phyloP scores from a whole-genome alignment of 2,888 invertebrate species.

The Camponotus fellah region DNA sequence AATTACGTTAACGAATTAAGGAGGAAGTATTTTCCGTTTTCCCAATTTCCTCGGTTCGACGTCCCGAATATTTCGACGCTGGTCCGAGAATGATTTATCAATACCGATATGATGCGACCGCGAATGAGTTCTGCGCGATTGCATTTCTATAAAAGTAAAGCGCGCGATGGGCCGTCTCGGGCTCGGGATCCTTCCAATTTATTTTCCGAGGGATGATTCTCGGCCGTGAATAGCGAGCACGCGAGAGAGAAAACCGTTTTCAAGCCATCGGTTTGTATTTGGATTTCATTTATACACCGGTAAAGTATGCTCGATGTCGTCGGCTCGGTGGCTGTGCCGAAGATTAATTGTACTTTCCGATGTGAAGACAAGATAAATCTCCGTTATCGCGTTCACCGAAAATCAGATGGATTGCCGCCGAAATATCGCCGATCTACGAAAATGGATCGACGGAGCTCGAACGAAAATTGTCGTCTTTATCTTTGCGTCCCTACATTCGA shows the following conservation, averaged over 20 bases:
- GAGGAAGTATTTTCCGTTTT: neutral
- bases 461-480: constrained; percentile 12
- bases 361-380: constrained; percentile 54
- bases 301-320: constrained; percentile 28
- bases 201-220: constrained; percentile 39
- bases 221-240: constrained; percentile 5
- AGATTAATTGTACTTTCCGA: constrained; percentile 45
- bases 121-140: constrained; percentile 42
- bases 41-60: constrained; percentile 10
- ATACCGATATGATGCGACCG: constrained; percentile 2
- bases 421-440: constrained; percentile 24
- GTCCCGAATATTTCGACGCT: constrained; percentile 27
- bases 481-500: neutral
- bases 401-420: constrained; percentile 30
- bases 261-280: constrained; percentile 36
- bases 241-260: neutral
- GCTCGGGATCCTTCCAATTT: constrained; percentile 44
- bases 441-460: constrained; percentile 7
- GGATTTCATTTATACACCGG: constrained; percentile 45
- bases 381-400: constrained; percentile 38
- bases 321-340: neutral
- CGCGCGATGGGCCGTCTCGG: constrained; percentile 13
- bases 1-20: constrained; percentile 45
- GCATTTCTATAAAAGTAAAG: constrained; percentile 33
- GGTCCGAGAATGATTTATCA: constrained; percentile 42